Evolutionary conservation across 2,113 vertebrate genomes (phyloP).

Genomic region (Telmatochromis brachygnathus): DNA sequence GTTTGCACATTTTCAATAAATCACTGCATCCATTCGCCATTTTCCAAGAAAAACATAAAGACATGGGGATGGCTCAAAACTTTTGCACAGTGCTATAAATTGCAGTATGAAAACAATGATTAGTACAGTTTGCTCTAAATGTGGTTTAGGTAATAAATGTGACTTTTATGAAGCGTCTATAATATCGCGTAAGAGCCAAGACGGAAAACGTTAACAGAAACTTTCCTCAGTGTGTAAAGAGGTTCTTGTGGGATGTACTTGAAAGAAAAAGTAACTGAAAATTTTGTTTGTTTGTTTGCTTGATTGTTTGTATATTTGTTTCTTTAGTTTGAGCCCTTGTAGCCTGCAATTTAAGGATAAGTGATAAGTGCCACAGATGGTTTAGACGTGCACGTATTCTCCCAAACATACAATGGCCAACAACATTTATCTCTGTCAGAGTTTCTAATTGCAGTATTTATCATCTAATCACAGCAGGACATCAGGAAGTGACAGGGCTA

Average conservation of each 20-base stretch:
- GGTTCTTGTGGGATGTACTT: neutral
- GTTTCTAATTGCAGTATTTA: conserved; percentile 30
- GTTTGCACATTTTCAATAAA: neutral
- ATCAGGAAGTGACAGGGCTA: conserved; percentile 15
- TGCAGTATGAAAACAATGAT: neutral
- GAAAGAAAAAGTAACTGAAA: neutral
- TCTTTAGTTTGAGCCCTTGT: neutral
- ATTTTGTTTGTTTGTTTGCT: neutral
- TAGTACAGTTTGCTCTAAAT: neutral
- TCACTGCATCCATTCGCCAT: neutral
- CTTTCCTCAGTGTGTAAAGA: neutral
- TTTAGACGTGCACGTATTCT: conserved; percentile 7
- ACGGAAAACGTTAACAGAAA: neutral
- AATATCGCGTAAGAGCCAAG: neutral
- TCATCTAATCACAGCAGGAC: conserved; percentile 13
- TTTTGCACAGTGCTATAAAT: neutral
- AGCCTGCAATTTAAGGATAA: neutral
- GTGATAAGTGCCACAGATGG: conserved; percentile 9
- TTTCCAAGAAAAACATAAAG: neutral
- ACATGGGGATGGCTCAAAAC: neutral
- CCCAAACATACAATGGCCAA: neutral
- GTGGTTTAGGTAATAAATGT: neutral
- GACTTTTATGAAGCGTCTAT: neutral
- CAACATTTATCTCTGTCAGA: conserved; percentile 15
- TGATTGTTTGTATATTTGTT: neutral